These are phyloP conservation scores for Drosophila cardini DNA, from an alignment of 1,140 invertebrate species.

Conservation along the genomic window DNA sequence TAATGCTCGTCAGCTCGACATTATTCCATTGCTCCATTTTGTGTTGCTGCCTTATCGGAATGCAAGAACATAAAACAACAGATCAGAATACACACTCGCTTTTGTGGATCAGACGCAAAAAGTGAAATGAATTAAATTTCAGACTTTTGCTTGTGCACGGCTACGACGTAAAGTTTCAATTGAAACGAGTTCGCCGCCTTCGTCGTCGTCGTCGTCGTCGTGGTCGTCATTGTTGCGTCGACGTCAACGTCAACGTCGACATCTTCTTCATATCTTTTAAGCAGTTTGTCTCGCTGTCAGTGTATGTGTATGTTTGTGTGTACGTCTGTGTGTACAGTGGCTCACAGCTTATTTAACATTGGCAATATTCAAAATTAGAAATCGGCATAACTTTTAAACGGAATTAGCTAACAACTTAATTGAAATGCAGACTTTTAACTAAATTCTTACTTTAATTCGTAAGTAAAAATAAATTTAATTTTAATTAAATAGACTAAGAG, in stretches of 20 bases:
- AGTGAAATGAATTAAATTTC: constrained; percentile 73
- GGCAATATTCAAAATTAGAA: too few relatives aligned
- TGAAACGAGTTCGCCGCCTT: constrained; percentile 71
- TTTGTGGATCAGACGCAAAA: constrained; percentile 45
- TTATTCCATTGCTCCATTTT: constrained; percentile 84
- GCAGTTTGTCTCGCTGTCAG: constrained; percentile 12
- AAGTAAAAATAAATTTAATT: too few relatives aligned
- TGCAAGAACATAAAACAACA: constrained; percentile 28
- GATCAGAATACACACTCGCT: constrained; percentile 60
- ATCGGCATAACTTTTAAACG: too few relatives aligned
- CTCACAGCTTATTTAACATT: too few relatives aligned
- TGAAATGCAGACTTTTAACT: too few relatives aligned
- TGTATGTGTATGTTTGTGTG: constrained; percentile 23
- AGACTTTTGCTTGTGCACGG: constrained; percentile 13
- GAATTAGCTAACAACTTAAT: too few relatives aligned
- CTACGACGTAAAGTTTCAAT: constrained; percentile 57
- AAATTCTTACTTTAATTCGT: too few relatives aligned
- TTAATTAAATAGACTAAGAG: too few relatives aligned
- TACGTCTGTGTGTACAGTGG: constrained; percentile 1
- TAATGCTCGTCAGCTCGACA: constrained; percentile 78
- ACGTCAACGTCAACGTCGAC: constrained; percentile 17
- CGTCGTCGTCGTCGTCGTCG: constrained; percentile 8
- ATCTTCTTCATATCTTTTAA: constrained; percentile 70
- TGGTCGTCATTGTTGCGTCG: not conserved
- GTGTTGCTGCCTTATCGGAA: constrained; percentile 54